Conservation (phyloP, 1,140 invertebrate genomes). For the Drosophila nikananu region DNA sequence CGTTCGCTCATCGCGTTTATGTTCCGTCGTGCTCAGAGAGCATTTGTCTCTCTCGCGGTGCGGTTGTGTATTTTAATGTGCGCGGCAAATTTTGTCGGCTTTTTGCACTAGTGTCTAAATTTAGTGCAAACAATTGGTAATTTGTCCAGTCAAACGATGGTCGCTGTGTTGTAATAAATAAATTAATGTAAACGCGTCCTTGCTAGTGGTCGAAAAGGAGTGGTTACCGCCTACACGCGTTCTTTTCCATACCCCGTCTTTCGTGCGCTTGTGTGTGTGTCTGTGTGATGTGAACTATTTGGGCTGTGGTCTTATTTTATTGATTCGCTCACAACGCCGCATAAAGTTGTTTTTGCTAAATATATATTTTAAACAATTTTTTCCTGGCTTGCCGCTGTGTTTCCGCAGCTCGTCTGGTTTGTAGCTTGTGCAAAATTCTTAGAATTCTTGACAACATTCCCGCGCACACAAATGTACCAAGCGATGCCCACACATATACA, state of each 20-base stretch:
- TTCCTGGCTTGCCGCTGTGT: slow-evolving; percentile 8
- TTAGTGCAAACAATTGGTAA: slow-evolving; percentile 46
- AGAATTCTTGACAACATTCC: slow-evolving; percentile 83
- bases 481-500: slow-evolving; percentile 50
- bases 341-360: slow-evolving; percentile 8
- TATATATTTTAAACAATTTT: slow-evolving; percentile 4
- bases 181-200: slow-evolving; percentile 9
- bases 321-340: slow-evolving; percentile 1
- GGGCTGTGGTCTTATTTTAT: slow-evolving; percentile 4
- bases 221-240: slow-evolving; percentile 20
- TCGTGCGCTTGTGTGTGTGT: slow-evolving; percentile 9
- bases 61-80: slow-evolving; percentile 65
- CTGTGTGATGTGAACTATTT: slow-evolving; percentile 26
- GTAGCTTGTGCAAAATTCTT: slow-evolving; percentile 75
- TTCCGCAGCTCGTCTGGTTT: slow-evolving; percentile 34
- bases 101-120: slow-evolving; percentile 49
- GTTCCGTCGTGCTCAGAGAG: slow-evolving; percentile 6
- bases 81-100: slow-evolving; percentile 49
- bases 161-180: slow-evolving; percentile 3
- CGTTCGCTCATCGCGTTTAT: neutral
- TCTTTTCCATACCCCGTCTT: slow-evolving; percentile 11
- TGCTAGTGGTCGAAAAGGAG: slow-evolving; percentile 9
- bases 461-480: slow-evolving; percentile 52
- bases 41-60: slow-evolving; percentile 51
- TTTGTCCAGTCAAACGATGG: slow-evolving; percentile 18